Evolutionary conservation across 2,888 invertebrate species (phyloP).

Genomic region (Heptascelio sp.): DNA sequence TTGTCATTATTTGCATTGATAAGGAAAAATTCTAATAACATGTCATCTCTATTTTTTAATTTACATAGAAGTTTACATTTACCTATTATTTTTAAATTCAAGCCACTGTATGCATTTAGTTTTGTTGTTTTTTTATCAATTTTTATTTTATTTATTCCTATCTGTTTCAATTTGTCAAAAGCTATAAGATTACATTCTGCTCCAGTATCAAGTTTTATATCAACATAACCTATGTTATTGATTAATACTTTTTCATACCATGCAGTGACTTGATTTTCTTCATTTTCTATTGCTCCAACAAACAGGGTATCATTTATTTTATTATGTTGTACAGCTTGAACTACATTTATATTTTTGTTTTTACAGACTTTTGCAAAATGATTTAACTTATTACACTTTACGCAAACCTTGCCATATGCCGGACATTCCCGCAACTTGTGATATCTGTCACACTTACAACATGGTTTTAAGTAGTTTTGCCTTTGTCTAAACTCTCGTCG

Average conservation of each 20-base stretch:
- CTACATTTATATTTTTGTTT: slow-evolving; percentile 19
- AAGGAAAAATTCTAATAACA: slow-evolving; percentile 30
- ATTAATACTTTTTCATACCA: slow-evolving; percentile 27
- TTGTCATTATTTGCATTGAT: background rate
- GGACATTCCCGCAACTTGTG: slow-evolving; percentile 55
- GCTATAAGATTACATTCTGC: slow-evolving; percentile 29
- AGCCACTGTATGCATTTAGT: slow-evolving; percentile 27
- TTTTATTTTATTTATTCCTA: background rate
- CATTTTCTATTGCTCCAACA: background rate
- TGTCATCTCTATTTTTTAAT: slow-evolving; percentile 9
- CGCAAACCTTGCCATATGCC: slow-evolving; percentile 55
- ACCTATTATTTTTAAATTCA: slow-evolving; percentile 5
- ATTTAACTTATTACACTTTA: slow-evolving; percentile 39
- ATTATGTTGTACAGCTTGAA: slow-evolving; percentile 41
- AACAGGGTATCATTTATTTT: slow-evolving; percentile 9
- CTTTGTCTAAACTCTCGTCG: slow-evolving; percentile 3
- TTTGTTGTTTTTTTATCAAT: slow-evolving; percentile 5
- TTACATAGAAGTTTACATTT: slow-evolving; percentile 30
- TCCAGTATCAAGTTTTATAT: slow-evolving; percentile 36
- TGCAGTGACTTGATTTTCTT: background rate
- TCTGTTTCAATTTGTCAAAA: slow-evolving; percentile 8
- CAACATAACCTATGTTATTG: background rate
- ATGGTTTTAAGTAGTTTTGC: slow-evolving; percentile 20
- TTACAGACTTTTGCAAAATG: slow-evolving; percentile 58
- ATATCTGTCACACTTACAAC: slow-evolving; percentile 37